phyloP scores from a whole-genome alignment of 2,113 vertebrate species.

The Rhodinocichla rosea region DNA sequence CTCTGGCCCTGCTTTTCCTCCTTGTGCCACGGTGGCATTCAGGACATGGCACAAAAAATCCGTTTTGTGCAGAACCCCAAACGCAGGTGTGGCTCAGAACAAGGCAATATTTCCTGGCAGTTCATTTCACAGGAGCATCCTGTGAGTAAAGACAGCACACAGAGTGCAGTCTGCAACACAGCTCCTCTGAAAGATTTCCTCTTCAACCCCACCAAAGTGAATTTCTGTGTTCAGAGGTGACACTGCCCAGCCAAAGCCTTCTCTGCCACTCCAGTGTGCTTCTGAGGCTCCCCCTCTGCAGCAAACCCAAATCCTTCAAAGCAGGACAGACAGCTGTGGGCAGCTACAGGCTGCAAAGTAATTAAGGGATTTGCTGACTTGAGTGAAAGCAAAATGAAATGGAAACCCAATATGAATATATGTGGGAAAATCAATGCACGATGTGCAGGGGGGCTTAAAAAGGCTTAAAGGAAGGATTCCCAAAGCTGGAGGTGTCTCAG shows the following conservation, averaged over 20 bases:
- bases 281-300: background rate
- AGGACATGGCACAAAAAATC: background rate
- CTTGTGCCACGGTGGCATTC: background rate
- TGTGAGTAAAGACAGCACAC: background rate
- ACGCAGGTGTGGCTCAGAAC: background rate
- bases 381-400: constrained; percentile 22
- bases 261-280: background rate
- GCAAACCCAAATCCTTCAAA: background rate
- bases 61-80: background rate
- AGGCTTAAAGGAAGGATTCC: constrained; percentile 40
- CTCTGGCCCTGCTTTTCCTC: background rate
- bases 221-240: background rate
- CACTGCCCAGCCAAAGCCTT: background rate
- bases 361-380: constrained; percentile 55
- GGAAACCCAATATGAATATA: constrained; percentile 30
- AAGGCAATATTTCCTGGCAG: background rate
- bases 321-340: background rate
- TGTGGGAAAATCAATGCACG: constrained; percentile 15
- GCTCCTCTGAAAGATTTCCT: background rate
- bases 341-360: background rate
- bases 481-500: background rate
- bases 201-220: background rate
- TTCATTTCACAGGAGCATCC: background rate
- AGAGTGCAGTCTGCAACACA: background rate
- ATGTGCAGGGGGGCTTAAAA: constrained; percentile 13